Evolutionary conservation across 2,888 invertebrate species (phyloP).

Genomic region (Boloria euphrosyne): DNA sequence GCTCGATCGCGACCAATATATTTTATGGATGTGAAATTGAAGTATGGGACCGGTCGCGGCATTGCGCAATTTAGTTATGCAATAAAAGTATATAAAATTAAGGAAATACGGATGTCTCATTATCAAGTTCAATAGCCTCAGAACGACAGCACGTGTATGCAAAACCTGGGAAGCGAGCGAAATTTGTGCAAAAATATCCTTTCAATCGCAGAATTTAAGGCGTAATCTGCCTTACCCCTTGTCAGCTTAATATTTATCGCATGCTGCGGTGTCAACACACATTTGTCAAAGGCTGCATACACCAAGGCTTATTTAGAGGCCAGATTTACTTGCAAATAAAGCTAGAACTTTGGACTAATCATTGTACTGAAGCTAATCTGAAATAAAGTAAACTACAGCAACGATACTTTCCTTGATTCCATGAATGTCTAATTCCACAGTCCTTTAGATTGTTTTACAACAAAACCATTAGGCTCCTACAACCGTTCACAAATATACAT

Average conservation of each 20-base stretch:
- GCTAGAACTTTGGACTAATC: slow-evolving; percentile 47
- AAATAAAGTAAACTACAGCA: slow-evolving; percentile 38
- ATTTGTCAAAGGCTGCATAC: slow-evolving; percentile 73
- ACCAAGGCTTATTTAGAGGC: slow-evolving; percentile 53
- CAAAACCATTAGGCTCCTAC: slow-evolving; percentile 69
- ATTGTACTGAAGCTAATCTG: slow-evolving; percentile 12
- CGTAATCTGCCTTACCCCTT: slow-evolving; percentile 62
- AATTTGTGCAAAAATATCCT: slow-evolving; percentile 67
- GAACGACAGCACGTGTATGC: slow-evolving; percentile 79
- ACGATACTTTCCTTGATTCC: slow-evolving; percentile 81
- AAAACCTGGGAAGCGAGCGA: slow-evolving; percentile 61
- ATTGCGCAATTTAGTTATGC: slow-evolving; percentile 66
- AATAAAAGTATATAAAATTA: slow-evolving; percentile 67
- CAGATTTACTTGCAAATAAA: slow-evolving; percentile 60
- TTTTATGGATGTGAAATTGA: slow-evolving; percentile 34
- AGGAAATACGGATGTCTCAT: slow-evolving; percentile 72
- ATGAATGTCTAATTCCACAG: slow-evolving; percentile 70
- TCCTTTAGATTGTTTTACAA: slow-evolving; percentile 65
- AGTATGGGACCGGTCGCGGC: slow-evolving; percentile 42
- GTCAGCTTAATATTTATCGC: slow-evolving; percentile 66
- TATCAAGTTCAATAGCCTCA: slow-evolving; percentile 82
- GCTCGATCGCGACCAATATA: slow-evolving; percentile 15
- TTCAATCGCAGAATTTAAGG: slow-evolving; percentile 64
- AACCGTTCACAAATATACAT: slow-evolving; percentile 73
- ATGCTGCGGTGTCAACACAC: slow-evolving; percentile 70